A percentile compares a stretch with the other conserved stretches of the same genome.
Evolutionary conservation across 1,140 invertebrate genomes (phyloP).

Genomic region (Cylas formicarius): DNA sequence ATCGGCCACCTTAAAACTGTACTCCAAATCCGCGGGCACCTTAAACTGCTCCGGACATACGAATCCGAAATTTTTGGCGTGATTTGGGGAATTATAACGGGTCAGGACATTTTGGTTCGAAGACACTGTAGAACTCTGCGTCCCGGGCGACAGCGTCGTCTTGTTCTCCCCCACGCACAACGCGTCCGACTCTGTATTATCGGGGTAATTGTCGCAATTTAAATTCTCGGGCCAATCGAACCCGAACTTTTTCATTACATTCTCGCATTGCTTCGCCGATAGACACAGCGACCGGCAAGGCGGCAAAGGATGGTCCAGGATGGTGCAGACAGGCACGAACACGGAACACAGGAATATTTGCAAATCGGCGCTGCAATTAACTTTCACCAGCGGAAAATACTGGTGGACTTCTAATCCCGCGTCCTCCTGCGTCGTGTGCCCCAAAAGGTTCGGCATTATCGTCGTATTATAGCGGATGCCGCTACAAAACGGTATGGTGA

Average conservation of each 20-base stretch:
- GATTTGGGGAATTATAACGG: constrained; percentile 28
- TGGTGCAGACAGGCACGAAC: constrained; percentile 93
- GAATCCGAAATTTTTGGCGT: constrained; percentile 65
- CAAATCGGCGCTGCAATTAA: constrained; percentile 88
- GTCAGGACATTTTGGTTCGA: constrained; percentile 36
- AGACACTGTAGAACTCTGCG: constrained; percentile 33
- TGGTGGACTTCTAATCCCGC: constrained; percentile 90
- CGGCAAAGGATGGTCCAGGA: constrained; percentile 81
- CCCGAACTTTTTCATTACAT: constrained; percentile 86
- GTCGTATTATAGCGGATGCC: constrained; percentile 92
- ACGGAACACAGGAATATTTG: constrained; percentile 95
- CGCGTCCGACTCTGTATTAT: constrained; percentile 52
- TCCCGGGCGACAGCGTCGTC: constrained; percentile 27
- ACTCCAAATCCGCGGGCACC: constrained; percentile 69
- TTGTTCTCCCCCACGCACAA: constrained; percentile 75
- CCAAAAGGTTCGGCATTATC: constrained; percentile 91
- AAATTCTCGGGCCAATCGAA: constrained; percentile 91
- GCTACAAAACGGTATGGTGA: constrained; percentile 86
- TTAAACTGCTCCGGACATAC: constrained; percentile 80
- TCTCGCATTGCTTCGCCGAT: constrained; percentile 80
- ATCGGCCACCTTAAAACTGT: constrained; percentile 74
- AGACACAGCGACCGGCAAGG: constrained; percentile 88
- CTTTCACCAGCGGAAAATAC: constrained; percentile 92
- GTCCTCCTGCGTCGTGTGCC: constrained; percentile 91
- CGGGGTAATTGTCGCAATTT: constrained; percentile 86